Percentiles rank a stretch among this genome's conserved stretches.
Evolutionary conservation across 2,113 vertebrate species (phyloP).

Genomic region (Perca schrenkii): DNA sequence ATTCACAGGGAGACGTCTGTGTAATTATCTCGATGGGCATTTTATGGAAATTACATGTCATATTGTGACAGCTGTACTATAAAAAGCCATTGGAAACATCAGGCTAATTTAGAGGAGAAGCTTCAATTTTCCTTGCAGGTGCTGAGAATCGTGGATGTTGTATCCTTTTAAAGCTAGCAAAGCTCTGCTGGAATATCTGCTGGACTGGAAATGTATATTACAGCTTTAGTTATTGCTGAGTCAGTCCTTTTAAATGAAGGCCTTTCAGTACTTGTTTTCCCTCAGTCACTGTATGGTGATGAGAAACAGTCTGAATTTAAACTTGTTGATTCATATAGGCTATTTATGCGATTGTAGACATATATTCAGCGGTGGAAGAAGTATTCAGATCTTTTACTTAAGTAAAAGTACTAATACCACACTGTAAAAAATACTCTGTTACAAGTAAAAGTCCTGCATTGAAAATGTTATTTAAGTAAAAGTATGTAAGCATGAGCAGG

Average conservation of each 20-base stretch:
- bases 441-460: no score
- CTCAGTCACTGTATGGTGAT: neutral
- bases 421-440: no score
- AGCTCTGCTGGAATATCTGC: neutral
- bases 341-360: neutral
- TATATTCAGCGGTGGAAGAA: no score
- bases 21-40: conserved; percentile 49
- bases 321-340: neutral
- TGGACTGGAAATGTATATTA: neutral
- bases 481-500: no score
- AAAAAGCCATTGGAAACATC: conserved; percentile 19
- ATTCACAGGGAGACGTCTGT: neutral
- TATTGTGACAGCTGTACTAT: conserved; percentile 38
- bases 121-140: conserved; percentile 22
- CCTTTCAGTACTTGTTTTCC: neutral
- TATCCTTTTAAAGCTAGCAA: neutral
- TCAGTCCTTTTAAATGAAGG: neutral
- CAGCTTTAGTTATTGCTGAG: neutral
- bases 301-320: neutral
- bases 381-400: no score
- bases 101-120: conserved; percentile 34
- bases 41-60: conserved; percentile 60
- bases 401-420: no score
- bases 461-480: no score
- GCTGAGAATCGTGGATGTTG: neutral